Base-by-base conservation (phyloP, 2,888 invertebrate genomes). In the Latheticus oryzae region DNA sequence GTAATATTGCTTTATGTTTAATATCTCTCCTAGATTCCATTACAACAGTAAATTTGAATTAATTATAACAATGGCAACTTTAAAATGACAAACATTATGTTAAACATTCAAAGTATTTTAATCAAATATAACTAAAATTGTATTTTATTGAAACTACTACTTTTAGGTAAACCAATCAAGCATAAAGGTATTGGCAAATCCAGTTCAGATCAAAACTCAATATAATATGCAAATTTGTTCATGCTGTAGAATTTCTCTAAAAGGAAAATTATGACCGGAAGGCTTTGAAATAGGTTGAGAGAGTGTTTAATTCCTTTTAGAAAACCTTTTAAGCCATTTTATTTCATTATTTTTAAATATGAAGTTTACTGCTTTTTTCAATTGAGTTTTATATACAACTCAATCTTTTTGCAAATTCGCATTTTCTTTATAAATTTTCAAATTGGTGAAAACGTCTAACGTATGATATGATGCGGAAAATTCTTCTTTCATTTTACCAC, bases 211-310 rank as follows among this genome's bases (percentile, higher is more conserved):
- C 37, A 57, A 57, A 43, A 51, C 43, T 51, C 57, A 57, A 57
- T 57, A 57, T 57, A 57, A 51, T 42, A 57, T 57, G 57, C 51
- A 57, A 57, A 57, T 57, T 57, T 43, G 45, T 43, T 51, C 42
- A 51, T 51, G 57, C 57, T 45, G 13, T 43, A 37, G 51, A 57
- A 57, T 43, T 57, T 45, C 57, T 50, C 28, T 45, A 57, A 57
- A 57, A 35, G 51, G 40, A 43, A 43, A 57, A 42, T 56, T 56
- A 56, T 56, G 56, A 50, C 56, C 50, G 33, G 50, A 35, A 51
- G 57, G 35, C 50, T 51, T 38, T 43, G 43, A 37, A 51, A 51
- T 56, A 56, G 40, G 43, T 50, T 43, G 42, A 57, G 43, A 35
- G 33, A 47, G 23, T 43, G 21, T 50, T 51, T 51, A 51, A 51